A percentile compares a stretch with the other conserved stretches of the same genome.
Conservation (phyloP, 2,797 vertebrate genomes). For the Novumbra hubbsi region DNA sequence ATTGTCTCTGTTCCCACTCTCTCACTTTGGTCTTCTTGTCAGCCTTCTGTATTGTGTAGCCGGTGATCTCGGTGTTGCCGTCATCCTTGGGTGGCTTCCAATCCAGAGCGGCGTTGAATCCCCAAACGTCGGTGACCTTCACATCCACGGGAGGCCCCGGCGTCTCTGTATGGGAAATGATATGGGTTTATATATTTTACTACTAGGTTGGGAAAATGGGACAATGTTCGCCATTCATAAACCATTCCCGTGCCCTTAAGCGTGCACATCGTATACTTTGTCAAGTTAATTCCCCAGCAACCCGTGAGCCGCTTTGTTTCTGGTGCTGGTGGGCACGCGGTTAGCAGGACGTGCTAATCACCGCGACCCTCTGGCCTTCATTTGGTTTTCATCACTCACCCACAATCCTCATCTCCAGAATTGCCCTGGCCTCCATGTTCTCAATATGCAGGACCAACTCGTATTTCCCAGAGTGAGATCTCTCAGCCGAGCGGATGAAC, state of each 20-base stretch:
- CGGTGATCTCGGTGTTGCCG: slow-evolving; percentile 84
- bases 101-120: slow-evolving; percentile 85
- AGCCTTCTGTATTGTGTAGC: slow-evolving; percentile 89
- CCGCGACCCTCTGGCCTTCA: not conserved
- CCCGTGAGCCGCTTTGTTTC: too few relatives aligned
- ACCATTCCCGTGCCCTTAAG: not conserved
- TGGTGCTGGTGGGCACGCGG: not conserved
- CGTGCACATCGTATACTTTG: not conserved
- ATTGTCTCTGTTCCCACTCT: not conserved
- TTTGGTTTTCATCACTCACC: slow-evolving; percentile 63
- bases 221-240: not conserved
- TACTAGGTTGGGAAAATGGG: not conserved
- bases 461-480: slow-evolving; percentile 84
- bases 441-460: slow-evolving; percentile 83
- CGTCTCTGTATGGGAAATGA: slow-evolving; percentile 72
- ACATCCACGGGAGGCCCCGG: slow-evolving; percentile 78
- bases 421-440: slow-evolving; percentile 85
- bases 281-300: not conserved
- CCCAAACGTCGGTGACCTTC: slow-evolving; percentile 85
- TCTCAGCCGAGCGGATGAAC: slow-evolving; percentile 85
- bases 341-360: not conserved
- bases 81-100: slow-evolving; percentile 84
- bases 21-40: slow-evolving; percentile 90
- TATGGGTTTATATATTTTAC: not conserved
- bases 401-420: slow-evolving; percentile 77